A percentile compares a stretch with the other conserved stretches of the same genome.
These are phyloP conservation scores for Caranx ignobilis DNA, from an alignment of 2,113 vertebrate species.

Conservation along the genomic window DNA sequence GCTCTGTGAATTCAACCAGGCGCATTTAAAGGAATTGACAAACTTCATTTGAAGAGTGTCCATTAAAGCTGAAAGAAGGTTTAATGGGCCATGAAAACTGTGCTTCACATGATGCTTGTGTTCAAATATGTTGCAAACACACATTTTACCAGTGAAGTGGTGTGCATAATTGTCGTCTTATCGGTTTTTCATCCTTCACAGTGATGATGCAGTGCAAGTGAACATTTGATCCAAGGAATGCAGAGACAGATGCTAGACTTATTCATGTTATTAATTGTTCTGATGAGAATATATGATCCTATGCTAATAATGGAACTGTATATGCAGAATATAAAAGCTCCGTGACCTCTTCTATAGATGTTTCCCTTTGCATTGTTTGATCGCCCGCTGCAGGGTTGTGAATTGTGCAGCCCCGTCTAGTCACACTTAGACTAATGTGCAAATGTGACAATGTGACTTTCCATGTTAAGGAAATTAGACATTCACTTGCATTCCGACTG, in stretches of 20 bases:
- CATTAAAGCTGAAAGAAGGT: neutral
- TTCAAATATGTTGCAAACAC: neutral
- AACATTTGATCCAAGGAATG: neutral
- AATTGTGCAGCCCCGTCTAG: conserved; percentile 19
- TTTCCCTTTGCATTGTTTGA: conserved; percentile 33
- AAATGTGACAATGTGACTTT: conserved; percentile 60
- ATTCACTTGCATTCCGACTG: conserved; percentile 44
- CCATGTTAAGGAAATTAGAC: conserved; percentile 50
- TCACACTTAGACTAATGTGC: conserved; percentile 45
- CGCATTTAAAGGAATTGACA: neutral
- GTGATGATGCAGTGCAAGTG: neutral
- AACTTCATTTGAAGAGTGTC: neutral
- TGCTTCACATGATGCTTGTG: neutral
- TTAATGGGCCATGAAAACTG: neutral
- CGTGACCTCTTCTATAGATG: conserved; percentile 3
- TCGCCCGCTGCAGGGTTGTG: neutral
- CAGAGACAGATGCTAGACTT: neutral
- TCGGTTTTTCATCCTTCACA: neutral
- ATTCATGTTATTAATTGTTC: neutral
- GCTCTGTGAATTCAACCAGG: neutral
- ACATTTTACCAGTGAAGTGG: neutral
- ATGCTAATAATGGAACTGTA: neutral
- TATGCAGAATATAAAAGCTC: neutral
- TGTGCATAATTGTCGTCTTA: neutral
- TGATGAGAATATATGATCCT: neutral